Evolutionary conservation across 2,797 vertebrate genomes (phyloP).

Genomic region (Crypturellus tataupa): DNA sequence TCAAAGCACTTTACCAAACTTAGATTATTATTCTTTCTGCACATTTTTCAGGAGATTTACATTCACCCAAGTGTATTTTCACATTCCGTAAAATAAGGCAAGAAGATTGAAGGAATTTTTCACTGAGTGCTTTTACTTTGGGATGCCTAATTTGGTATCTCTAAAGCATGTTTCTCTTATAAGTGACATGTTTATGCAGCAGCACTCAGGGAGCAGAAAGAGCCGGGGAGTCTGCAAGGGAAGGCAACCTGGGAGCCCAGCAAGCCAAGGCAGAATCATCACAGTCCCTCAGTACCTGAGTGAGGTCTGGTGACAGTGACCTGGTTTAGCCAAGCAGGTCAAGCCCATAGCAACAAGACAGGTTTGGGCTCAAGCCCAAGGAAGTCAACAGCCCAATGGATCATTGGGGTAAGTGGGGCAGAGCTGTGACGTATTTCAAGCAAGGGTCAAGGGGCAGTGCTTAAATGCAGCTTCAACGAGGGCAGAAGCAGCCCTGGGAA

Average conservation of each 20-base stretch:
- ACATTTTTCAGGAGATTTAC: background rate
- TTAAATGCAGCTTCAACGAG: background rate
- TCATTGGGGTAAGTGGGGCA: background rate
- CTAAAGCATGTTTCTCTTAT: background rate
- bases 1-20: background rate
- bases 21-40: background rate
- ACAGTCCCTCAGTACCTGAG: background rate
- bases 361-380: background rate
- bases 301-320: background rate
- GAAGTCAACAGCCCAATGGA: background rate
- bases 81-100: background rate
- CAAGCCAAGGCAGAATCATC: background rate
- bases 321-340: accelerated
- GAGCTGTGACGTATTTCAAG: background rate
- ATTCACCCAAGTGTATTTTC: background rate
- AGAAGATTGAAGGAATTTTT: background rate
- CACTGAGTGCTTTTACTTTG: background rate
- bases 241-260: background rate
- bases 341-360: background rate
- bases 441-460: background rate
- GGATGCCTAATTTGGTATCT: background rate
- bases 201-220: background rate
- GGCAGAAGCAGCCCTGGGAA: background rate
- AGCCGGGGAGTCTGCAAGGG: background rate
- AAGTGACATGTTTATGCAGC: background rate